phyloP scores from a whole-genome alignment of 2,797 vertebrate genomes.

The Apodemus agrarius region DNA sequence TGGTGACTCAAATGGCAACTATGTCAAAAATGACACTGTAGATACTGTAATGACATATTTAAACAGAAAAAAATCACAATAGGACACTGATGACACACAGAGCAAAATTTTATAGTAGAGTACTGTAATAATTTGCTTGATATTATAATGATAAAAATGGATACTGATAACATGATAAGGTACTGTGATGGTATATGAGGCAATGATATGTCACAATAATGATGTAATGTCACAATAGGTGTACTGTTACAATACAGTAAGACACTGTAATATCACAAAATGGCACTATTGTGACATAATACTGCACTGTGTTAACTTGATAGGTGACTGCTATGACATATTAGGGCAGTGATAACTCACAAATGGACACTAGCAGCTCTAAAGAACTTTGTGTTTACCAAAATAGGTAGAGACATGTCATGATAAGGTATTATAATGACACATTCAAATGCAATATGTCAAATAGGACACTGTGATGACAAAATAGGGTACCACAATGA shows the following conservation, averaged over 20 bases:
- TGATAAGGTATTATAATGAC: not conserved
- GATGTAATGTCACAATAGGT: too few relatives aligned
- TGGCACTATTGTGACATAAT: too few relatives aligned
- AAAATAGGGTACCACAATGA: not conserved
- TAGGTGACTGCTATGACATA: not conserved
- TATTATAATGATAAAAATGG: not conserved
- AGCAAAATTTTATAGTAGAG: not conserved
- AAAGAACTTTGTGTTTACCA: not conserved
- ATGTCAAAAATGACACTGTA: not conserved
- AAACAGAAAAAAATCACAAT: not conserved
- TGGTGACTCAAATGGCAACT: too few relatives aligned
- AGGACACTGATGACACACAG: not conserved
- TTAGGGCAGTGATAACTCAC: not conserved
- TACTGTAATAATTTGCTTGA: not conserved
- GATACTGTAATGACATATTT: too few relatives aligned
- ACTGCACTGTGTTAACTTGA: not conserved
- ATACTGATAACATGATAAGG: not conserved
- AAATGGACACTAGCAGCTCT: not conserved
- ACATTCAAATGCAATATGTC: not conserved
- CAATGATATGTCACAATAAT: not conserved
- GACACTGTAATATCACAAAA: too few relatives aligned
- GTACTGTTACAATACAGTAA: not conserved
- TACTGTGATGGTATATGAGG: not conserved
- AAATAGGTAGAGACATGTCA: not conserved
- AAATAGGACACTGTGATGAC: not conserved